These are phyloP conservation scores for Chrysocyon brachyurus DNA, from an alignment of 2,797 vertebrate species.

Conservation along the genomic window DNA sequence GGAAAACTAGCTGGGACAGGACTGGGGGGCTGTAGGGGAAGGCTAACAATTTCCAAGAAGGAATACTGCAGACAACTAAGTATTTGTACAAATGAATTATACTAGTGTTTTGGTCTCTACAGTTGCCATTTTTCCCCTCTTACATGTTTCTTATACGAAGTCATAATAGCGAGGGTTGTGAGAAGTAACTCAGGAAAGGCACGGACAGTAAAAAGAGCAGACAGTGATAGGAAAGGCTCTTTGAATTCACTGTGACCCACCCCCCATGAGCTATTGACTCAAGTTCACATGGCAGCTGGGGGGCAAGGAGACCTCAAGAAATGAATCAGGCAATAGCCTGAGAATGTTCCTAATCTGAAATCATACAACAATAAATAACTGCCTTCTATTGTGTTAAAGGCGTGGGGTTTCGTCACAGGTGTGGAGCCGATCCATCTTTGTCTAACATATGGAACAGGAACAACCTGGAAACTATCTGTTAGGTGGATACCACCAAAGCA, in stretches of 20 bases:
- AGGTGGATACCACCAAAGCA: background rate
- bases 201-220: background rate
- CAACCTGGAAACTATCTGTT: background rate
- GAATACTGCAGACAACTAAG: background rate
- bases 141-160: background rate
- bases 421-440: too few species aligned
- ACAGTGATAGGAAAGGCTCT: background rate
- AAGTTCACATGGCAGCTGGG: background rate
- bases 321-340: background rate
- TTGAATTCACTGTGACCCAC: background rate
- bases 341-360: background rate
- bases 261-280: background rate
- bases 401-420: background rate
- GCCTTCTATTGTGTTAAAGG: background rate
- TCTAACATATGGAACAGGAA: background rate
- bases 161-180: background rate
- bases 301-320: background rate
- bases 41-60: background rate
- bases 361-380: background rate
- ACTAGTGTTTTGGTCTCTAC: background rate
- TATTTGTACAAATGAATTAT: background rate
- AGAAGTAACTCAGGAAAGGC: background rate
- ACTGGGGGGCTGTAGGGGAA: background rate
- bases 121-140: background rate
- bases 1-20: background rate